These are phyloP conservation scores for Haliaeetus vocifer DNA, from an alignment of 2,797 vertebrate genomes.

Conservation along the genomic window DNA sequence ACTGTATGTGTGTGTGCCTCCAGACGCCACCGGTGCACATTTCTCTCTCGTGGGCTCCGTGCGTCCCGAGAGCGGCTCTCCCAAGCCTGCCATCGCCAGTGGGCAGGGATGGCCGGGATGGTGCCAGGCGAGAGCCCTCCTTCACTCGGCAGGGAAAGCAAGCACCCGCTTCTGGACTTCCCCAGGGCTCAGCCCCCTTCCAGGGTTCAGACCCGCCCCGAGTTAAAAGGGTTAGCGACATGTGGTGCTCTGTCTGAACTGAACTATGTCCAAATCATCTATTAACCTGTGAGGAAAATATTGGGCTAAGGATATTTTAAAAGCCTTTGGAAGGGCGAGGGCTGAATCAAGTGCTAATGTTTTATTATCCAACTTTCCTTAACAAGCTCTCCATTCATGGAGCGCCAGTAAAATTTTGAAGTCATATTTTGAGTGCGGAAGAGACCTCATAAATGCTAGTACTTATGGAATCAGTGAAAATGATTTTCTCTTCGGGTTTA, in stretches of 20 bases:
- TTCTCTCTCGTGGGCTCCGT: neutral
- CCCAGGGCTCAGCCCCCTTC: neutral
- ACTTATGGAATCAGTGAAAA: neutral
- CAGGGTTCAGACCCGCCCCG: neutral
- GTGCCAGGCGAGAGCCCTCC: neutral
- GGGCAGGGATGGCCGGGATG: neutral
- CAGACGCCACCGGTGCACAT: rapidly evolving
- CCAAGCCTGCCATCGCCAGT: rapidly evolving
- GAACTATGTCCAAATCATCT: neutral
- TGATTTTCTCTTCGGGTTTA: neutral
- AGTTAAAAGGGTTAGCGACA: neutral
- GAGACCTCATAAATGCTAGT: neutral
- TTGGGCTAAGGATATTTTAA: neutral
- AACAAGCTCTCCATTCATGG: neutral
- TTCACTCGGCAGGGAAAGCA: neutral
- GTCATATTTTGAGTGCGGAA: neutral
- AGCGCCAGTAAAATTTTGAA: neutral
- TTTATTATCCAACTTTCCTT: slow-evolving; percentile 16
- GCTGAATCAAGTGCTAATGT: neutral
- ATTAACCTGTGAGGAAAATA: neutral
- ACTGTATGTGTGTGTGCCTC: neutral
- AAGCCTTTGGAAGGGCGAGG: neutral
- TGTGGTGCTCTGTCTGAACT: neutral
- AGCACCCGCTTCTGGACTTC: neutral
- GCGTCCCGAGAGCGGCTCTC: neutral